Base-by-base conservation (phyloP, 2,113 vertebrate genomes). In the Sporophila hypoxantha region DNA sequence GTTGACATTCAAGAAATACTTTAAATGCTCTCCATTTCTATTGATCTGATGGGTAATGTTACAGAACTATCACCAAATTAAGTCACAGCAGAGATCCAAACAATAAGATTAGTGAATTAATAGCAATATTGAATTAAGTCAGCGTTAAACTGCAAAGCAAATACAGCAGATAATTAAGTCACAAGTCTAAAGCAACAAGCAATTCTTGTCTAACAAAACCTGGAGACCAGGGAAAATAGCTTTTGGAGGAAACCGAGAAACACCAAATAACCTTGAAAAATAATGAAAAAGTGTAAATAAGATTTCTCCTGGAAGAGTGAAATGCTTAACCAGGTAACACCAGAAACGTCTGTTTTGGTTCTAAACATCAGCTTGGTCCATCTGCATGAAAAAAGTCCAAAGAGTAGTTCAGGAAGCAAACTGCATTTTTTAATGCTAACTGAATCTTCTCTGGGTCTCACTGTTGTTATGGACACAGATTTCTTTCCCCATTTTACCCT, bases 371-470 rank as follows among this genome's bases (percentile, higher is more conserved):
- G 3, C 36, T 55, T 41, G 10, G 52, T 47, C 32, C 5, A 17
- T 9, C 44, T 66, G 12, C 42, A 42, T 4, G 2, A 39, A 16
- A 32, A 5, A 81, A 75, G 30, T 17, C 8, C 23, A 64, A 70
- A 21, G 44, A 29, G 17, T 21, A 12, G 4, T 32, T 76, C 5
- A 11, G 15, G 27, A 59, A 87, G 29, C 4, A 67, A 66, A 34
- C 7, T 9, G 2, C 9, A 4, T 39, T 30, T 46, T 56, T 71
- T 14, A 15, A 30, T 8, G 1, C 2, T 13, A 65, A 7, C 10
- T 61, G 14, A 19, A 30, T 52, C 14, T 65, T 84, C 30, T 81
- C 26, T 37, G 47, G 37, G 21, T 78, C 42, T 81, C 20, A 30
- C 12, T 36, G 17, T 74, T 62, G 32, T 71, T 82, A 49, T 4